A percentile compares a stretch with the other conserved stretches of the same genome.
These are phyloP conservation scores for Marmota flaviventris DNA, from an alignment of 2,113 vertebrate species.

Conservation along the genomic window DNA sequence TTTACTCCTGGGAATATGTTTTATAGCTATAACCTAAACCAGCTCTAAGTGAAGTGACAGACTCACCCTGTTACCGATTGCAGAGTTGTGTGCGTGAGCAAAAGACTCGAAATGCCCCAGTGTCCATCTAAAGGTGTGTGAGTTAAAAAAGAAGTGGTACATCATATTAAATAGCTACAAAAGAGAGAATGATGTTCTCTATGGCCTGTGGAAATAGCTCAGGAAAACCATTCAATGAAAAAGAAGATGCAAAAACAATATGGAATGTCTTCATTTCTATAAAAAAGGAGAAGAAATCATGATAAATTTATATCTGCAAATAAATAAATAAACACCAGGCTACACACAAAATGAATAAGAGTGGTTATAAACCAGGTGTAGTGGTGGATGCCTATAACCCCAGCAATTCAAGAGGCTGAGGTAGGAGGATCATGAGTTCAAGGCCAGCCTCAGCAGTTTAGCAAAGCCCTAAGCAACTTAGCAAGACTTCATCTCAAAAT, in stretches of 20 bases:
- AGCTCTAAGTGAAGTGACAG: constrained; percentile 21
- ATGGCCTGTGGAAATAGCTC: background rate
- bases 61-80: background rate
- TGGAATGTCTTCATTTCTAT: background rate
- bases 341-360: too few relatives aligned
- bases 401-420: too few relatives aligned
- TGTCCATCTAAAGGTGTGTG: background rate
- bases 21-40: constrained; percentile 24
- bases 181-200: background rate
- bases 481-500: too few relatives aligned
- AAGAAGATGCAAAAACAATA: background rate
- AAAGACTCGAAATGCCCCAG: background rate
- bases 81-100: background rate
- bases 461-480: too few relatives aligned
- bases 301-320: too few relatives aligned
- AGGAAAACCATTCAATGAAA: background rate
- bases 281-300: too few relatives aligned
- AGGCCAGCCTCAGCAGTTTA: too few relatives aligned
- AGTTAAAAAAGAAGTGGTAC: too few relatives aligned
- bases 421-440: too few relatives aligned
- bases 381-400: too few relatives aligned
- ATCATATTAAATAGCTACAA: background rate
- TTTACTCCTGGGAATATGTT: constrained; percentile 38
- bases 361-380: too few relatives aligned
- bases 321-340: too few relatives aligned